These are phyloP conservation scores for Sceloporus undulatus DNA, from an alignment of 2,113 vertebrate species.

Conservation along the genomic window DNA sequence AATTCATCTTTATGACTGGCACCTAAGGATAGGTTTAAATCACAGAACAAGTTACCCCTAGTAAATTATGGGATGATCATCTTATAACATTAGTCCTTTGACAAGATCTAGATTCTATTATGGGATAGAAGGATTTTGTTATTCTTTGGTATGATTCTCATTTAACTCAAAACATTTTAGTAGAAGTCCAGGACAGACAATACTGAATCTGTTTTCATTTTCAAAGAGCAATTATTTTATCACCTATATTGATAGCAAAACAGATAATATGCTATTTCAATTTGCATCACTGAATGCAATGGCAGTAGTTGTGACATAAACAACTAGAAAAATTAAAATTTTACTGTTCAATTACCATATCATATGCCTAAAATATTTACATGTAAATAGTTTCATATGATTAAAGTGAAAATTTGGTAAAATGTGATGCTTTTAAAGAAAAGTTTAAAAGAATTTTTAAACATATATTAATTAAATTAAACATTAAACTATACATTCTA, in stretches of 20 bases:
- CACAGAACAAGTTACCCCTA: not conserved
- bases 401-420: too few species aligned
- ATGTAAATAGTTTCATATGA: too few species aligned
- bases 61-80: not conserved
- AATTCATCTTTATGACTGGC: not conserved
- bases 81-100: conserved; percentile 23
- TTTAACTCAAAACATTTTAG: not conserved
- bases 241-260: not conserved
- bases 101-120: not conserved
- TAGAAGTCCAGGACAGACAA: not conserved
- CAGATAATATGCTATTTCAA: too few species aligned
- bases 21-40: conserved; percentile 5
- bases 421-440: too few species aligned
- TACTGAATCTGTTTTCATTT: not conserved
- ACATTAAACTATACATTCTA: too few species aligned
- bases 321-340: too few species aligned
- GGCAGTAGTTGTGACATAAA: too few species aligned
- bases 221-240: not conserved
- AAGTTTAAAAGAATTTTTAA: too few species aligned
- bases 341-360: too few species aligned
- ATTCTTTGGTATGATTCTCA: not conserved
- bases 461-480: too few species aligned
- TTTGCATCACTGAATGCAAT: too few species aligned
- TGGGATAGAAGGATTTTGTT: not conserved
- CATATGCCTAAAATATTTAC: too few species aligned